A percentile compares a stretch with the other conserved stretches of the same genome.
Evolutionary conservation across 2,888 invertebrate species (phyloP).

Genomic region (Dasypogon diadema): DNA sequence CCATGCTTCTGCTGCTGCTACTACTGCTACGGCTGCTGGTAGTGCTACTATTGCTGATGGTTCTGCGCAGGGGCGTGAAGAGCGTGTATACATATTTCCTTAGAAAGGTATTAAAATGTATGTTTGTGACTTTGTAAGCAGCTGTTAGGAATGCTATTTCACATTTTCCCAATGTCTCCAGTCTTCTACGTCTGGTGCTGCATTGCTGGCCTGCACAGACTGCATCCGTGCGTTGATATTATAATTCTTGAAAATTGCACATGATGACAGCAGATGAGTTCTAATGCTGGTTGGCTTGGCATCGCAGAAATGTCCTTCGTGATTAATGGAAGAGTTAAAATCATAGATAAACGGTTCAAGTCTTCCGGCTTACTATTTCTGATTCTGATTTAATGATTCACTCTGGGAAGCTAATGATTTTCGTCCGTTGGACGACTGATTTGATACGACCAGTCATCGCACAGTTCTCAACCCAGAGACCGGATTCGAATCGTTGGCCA

Average conservation of each 20-base stretch:
- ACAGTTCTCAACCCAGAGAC: not conserved
- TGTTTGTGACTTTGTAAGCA: conserved; percentile 37
- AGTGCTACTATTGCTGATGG: no score
- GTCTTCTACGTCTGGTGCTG: not conserved
- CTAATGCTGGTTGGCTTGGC: not conserved
- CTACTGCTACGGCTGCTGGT: no score
- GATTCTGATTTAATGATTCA: no score
- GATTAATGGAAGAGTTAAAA: conserved; percentile 24
- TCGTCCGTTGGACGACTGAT: conserved; percentile 3
- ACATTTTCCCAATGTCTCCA: conserved; percentile 35
- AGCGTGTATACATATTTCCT: conserved; percentile 15
- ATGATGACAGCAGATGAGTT: conserved; percentile 37
- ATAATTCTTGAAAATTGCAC: conserved; percentile 41
- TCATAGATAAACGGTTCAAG: not conserved
- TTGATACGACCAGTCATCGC: not conserved
- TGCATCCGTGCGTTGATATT: not conserved
- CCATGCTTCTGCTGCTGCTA: no score
- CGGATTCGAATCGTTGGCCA: not conserved
- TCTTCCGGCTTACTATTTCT: conserved; percentile 20
- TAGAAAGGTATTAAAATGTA: conserved; percentile 49
- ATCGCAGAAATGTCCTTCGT: conserved; percentile 18
- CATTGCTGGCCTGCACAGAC: not conserved
- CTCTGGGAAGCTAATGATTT: not conserved
- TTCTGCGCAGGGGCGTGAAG: not conserved
- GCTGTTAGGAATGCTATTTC: conserved; percentile 47